Evolutionary conservation across 2,797 vertebrate genomes (phyloP), one percentile per base, ranked within the genome.

Genomic region (Sebastes melanostomus): DNA sequence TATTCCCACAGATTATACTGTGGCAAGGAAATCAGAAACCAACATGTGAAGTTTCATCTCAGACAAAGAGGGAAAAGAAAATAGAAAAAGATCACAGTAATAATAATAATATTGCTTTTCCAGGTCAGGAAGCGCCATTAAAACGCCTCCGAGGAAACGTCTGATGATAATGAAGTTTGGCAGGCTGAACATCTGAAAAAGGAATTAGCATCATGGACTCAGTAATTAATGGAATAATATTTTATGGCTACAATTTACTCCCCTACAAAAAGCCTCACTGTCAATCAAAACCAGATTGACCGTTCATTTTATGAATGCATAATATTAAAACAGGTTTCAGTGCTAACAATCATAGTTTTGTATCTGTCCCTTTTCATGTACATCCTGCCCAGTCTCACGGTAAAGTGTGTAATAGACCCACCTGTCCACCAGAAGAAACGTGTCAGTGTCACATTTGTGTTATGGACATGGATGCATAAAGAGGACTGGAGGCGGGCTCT

Each of bases 111-210:
- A 7, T 30, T 22, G 7, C 29, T 71, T 80, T 72, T 81, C 18
- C 61, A 68, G 66, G 38, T 38, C 61, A 78, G 59, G 36, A 29
- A 66, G 22, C 24, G 12, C 24, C 67, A 32, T 8, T 69, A 29
- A 67, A 72, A 79, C 8, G 58, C 11, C 18, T 85, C 61, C 27
- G 24, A 81, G 54, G 50, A 84, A 75, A 72, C 24, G 11, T 77
- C 24, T 82, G 76, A 85, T 81, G 66, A 67, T 77, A 78, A 81
- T 72, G 13, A 46, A 73, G 9, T 59, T 71, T 81, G 72, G 42
- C 54, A 50, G n/a, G 34, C 46, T 73, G n/a, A 58, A 70, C 24
- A 38, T 68, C 25, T 54, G 56, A 62, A 67, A 74, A 56, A n/a
- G 13, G 32, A 27, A 30, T 63, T 54, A 81, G n/a, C n/a, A 36